phyloP scores from a whole-genome alignment of 2,797 vertebrate species.

The Tenualosa thibaudeaui region DNA sequence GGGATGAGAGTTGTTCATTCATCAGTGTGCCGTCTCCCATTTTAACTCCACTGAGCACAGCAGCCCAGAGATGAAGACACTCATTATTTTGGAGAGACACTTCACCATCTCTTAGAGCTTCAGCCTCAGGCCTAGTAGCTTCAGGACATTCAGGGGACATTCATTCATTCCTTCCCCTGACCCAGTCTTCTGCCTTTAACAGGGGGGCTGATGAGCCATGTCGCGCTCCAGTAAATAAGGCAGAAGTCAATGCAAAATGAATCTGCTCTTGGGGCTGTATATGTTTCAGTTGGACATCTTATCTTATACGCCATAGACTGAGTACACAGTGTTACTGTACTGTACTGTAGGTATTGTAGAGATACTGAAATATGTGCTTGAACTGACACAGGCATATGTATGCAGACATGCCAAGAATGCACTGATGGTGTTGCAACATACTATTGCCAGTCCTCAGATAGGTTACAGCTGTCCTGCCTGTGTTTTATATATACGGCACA shows the following conservation, averaged over 20 bases:
- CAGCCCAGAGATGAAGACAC: neutral
- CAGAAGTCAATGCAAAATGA: neutral
- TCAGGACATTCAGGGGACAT: neutral
- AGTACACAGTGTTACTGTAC: neutral
- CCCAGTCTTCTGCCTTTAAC: neutral
- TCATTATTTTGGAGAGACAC: constrained; percentile 3
- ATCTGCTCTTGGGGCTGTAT: neutral
- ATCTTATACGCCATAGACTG: neutral
- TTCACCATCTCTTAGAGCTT: neutral
- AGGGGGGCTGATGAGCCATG: neutral
- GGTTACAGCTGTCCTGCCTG: neutral
- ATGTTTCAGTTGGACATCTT: neutral
- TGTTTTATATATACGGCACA: neutral
- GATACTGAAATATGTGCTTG: neutral
- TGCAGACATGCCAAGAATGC: neutral
- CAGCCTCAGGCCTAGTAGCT: neutral
- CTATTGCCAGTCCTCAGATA: neutral
- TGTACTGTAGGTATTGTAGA: neutral
- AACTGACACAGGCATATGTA: neutral
- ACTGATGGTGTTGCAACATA: neutral
- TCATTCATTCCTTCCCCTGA: too few relatives aligned
- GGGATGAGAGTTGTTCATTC: neutral
- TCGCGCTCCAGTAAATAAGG: neutral
- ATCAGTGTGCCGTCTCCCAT: neutral
- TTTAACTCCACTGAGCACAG: neutral